Base-by-base conservation (phyloP, 2,888 invertebrate genomes). In the Caenorhabditis japonica region DNA sequence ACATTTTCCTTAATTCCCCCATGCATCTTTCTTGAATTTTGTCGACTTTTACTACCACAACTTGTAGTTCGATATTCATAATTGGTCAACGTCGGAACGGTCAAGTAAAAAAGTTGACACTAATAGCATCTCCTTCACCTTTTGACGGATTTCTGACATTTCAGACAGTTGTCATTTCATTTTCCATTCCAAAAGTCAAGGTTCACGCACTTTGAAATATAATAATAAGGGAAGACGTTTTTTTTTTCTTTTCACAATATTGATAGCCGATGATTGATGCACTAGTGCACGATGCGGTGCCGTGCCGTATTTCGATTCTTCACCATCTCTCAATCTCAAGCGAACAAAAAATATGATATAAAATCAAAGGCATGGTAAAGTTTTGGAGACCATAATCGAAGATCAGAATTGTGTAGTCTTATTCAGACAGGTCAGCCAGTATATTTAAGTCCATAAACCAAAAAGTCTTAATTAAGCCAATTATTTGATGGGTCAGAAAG, bases 71-170 rank as follows among this genome's bases (percentile, higher is more conserved):
- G 56, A 41, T 41, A 33, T 56, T 66, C 66, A 66, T 66, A 66
- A 66, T 66, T 66, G 66, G 49, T 41, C 55, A 56, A 64, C 56
- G 56, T 58, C 66, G 66, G 66, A 66, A 66, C 66, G 66, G 56
- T 66, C 66, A 66, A 58, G 56, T 66, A 66, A 66, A 30, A 10
- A 30, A 56, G 66, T 66, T 66, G 66, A 66, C 66, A 58, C 66
- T 66, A 66, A 66, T 66, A 66, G 66, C 66, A 51, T 56, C 51
- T 66, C 33, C 56, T 36, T 56, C 66, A 56, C 66, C 56, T 66
- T 66, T 66, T 66, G 66, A 66, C 56, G 66, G 66, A 66, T 66
- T 66, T 66, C 66, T 66, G 66, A 56, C 66, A 66, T 66, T 66
- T 66, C 66, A 66, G 66, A 64, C 39, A 39, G 55, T 25, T 21